Percentiles rank a stretch among this genome's conserved stretches.
Evolutionary conservation across 2,888 invertebrate species (phyloP).

Genomic region (Harpalus rubripes): DNA sequence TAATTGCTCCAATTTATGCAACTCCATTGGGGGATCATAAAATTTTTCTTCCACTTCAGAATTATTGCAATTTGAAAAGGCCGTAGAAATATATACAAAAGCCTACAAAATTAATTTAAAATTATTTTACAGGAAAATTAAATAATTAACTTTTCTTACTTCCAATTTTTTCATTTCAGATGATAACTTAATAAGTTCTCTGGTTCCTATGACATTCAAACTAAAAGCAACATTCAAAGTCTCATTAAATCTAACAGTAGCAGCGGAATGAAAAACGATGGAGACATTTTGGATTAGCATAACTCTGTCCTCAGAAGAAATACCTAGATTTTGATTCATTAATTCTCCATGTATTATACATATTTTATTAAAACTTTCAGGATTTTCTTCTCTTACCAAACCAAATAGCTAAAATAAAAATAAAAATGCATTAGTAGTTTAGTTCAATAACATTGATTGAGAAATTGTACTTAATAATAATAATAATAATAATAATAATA

Average conservation of each 20-base stretch:
- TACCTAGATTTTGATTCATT: constrained; percentile 80
- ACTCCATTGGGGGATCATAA: constrained; percentile 79
- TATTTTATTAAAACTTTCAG: constrained; percentile 82
- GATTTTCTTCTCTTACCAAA: constrained; percentile 79
- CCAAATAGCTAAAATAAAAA: constrained; percentile 83
- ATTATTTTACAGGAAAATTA: background rate
- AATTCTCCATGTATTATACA: constrained; percentile 83
- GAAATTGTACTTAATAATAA: too few relatives aligned
- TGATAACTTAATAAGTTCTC: constrained; percentile 84
- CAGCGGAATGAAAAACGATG: constrained; percentile 90
- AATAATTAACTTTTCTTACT: constrained; percentile 77
- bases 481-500: too few relatives aligned
- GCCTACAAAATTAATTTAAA: constrained; percentile 75
- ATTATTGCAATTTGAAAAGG: constrained; percentile 86
- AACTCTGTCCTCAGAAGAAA: constrained; percentile 79
- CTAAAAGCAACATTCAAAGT: constrained; percentile 85
- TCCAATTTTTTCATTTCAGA: constrained; percentile 84
- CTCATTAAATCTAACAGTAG: constrained; percentile 91
- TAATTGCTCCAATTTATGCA: constrained; percentile 78
- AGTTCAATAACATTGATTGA: too few relatives aligned
- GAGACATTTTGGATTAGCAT: constrained; percentile 82
- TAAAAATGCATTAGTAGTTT: too few relatives aligned
- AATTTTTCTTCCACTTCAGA: constrained; percentile 81
- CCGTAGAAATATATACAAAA: constrained; percentile 85
- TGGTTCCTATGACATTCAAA: constrained; percentile 88